Base-by-base conservation (phyloP, 1,140 invertebrate species). In the Heliothis subflexa region DNA sequence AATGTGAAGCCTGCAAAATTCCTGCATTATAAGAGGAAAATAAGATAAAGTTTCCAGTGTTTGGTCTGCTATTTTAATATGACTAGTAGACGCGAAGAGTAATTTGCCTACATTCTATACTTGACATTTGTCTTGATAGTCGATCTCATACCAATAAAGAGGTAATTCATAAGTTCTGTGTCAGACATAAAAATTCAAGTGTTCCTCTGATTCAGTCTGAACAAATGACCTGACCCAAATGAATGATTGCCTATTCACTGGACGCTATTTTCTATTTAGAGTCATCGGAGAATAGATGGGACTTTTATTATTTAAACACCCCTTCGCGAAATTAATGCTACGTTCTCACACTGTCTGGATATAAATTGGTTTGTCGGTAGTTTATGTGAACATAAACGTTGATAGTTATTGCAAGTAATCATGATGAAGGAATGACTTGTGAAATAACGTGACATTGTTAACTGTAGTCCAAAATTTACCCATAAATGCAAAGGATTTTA, bases 281-380 rank as follows among this genome's bases (percentile, higher is more conserved):
- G 55, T 71, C 64, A 59, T 78, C 59, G 33, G 12, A 61, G 64
- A 47, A 77, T 72, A 71, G 50, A 72, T 62, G 77, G 54, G 18
- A 16, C 66, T 78, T 78, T 54, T 78, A 78, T 78, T 78, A 72
- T 78, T 72, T 78, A 78, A 78, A 70, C 68, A 78, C 68, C 77
- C 68, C 68, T 78, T 64, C 52, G 76, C 64, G 55, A 72, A 62
- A 78, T 62, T 77, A 78, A 40, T 72, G 66, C n/a, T 28, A 14
- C 21, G 55, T 78, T 78, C 77, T 78, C 77, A 72, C 73, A 50
- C 45, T 75, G 73, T 74, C 54, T 74, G 40, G 45, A 47, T n/a
- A 45, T 57, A 72, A 74, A 74, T 74, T 74, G 71, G 45, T 61
- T 49, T 61, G 47, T 47, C 21, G 21, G 13, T 55, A 14, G 28